Conservation (phyloP, 2,888 invertebrate genomes). For the Drosophila cracens region DNA sequence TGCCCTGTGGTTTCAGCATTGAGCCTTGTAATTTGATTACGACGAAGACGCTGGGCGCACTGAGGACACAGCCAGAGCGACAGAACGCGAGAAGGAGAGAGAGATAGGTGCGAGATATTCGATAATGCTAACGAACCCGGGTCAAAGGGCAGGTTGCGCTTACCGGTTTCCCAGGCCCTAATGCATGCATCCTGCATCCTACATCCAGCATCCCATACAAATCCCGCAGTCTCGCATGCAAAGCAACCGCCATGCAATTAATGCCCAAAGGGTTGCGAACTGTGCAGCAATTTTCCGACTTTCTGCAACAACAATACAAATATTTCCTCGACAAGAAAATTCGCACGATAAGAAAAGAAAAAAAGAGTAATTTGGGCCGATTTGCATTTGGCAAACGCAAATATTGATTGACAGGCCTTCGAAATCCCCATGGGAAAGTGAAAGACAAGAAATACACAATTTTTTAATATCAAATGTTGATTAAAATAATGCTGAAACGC, state of each 20-base stretch:
- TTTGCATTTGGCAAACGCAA: constrained; percentile 46
- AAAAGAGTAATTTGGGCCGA: constrained; percentile 13
- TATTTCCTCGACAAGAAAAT: constrained; percentile 33
- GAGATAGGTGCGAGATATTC: constrained; percentile 10
- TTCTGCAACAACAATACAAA: constrained; percentile 14
- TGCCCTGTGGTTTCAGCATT: constrained; percentile 63
- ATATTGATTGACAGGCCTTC: constrained; percentile 38
- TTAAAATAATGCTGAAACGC: not conserved
- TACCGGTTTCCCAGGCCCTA: constrained; percentile 49
- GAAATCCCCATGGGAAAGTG: constrained; percentile 23
- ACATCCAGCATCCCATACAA: constrained; percentile 11
- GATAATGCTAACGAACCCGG: constrained; percentile 35
- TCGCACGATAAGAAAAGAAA: constrained; percentile 45
- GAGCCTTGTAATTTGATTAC: constrained; percentile 75
- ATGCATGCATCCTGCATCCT: constrained; percentile 22
- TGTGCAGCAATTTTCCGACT: constrained; percentile 1
- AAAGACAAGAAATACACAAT: not conserved
- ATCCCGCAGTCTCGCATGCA: constrained; percentile 41
- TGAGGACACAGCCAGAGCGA: constrained; percentile 32
- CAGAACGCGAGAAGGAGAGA: constrained; percentile 13
- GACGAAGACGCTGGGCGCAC: constrained; percentile 54
- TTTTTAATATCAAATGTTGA: not conserved
- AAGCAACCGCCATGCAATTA: constrained; percentile 55
- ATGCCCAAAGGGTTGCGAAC: constrained; percentile 54
- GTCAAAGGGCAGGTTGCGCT: constrained; percentile 40